phyloP scores from a whole-genome alignment of 2,888 invertebrate genomes.

The Dynastes maya region DNA sequence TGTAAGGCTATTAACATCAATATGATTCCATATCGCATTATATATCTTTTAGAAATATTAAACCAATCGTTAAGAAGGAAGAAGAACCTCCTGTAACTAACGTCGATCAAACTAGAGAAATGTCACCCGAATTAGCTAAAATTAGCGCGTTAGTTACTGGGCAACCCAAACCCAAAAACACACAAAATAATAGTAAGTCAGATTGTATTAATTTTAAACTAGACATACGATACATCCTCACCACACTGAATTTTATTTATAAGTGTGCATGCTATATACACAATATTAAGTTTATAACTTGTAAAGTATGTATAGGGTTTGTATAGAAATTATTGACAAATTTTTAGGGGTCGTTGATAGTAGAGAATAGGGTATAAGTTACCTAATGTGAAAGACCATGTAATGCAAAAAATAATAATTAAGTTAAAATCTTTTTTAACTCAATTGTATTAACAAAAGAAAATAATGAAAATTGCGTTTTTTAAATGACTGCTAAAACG shows the following conservation, averaged over 20 bases:
- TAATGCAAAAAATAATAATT: too few species aligned
- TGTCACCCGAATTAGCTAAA: conserved; percentile 86
- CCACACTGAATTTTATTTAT: not conserved
- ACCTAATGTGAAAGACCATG: too few species aligned
- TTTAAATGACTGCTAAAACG: too few species aligned
- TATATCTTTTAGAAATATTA: conserved; percentile 73
- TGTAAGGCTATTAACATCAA: conserved; percentile 69
- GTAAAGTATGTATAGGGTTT: not conserved
- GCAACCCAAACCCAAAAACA: conserved; percentile 82
- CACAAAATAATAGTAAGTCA: conserved; percentile 56
- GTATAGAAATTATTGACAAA: too few species aligned
- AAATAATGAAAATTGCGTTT: too few species aligned
- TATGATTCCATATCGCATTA: conserved; percentile 8
- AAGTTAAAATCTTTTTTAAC: too few species aligned
- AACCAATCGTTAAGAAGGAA: conserved; percentile 78
- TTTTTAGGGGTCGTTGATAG: too few species aligned
- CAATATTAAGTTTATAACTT: not conserved
- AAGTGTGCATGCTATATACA: conserved; percentile 20
- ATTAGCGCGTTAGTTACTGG: conserved; percentile 88
- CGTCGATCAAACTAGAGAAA: conserved; percentile 76
- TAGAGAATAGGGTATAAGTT: too few species aligned
- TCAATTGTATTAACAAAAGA: too few species aligned
- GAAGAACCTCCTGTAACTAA: conserved; percentile 66
- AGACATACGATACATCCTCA: not conserved
- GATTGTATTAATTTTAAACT: not conserved